Conservation (phyloP, 2,113 vertebrate genomes). For the Pelusios castaneus region DNA sequence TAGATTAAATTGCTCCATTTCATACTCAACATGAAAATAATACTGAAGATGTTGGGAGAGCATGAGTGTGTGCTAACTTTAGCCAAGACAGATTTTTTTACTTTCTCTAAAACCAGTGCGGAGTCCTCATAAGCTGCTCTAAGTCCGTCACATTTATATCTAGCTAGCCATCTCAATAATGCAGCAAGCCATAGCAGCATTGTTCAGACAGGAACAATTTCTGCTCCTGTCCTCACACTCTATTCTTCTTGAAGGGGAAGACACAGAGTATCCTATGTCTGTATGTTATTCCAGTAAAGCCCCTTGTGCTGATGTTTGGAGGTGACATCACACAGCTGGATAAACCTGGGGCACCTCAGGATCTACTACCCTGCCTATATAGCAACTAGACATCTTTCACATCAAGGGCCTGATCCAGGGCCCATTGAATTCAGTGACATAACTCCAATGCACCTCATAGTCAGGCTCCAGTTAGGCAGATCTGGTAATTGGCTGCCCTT, state of each 20-base stretch:
- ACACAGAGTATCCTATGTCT: not conserved
- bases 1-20: not conserved
- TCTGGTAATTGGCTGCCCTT: not conserved
- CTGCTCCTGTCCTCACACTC: accelerated
- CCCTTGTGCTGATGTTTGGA: accelerated
- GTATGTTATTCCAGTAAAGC: not conserved
- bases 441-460: not conserved
- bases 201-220: not conserved
- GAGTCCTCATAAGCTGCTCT: not conserved
- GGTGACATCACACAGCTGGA: not conserved
- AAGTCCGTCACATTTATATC: not conserved
- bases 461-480: not conserved
- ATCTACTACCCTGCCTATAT: not conserved
- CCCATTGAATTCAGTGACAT: not conserved
- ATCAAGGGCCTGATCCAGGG: not conserved
- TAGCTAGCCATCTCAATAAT: accelerated
- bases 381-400: not conserved
- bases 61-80: not conserved
- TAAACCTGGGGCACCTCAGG: not conserved
- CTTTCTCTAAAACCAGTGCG: not conserved
- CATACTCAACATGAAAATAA: not conserved
- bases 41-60: not conserved
- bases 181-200: not conserved
- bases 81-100: not conserved
- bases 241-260: not conserved